A percentile compares a stretch with the other conserved stretches of the same genome.
phyloP scores from a whole-genome alignment of 37 sponge, comb jelly and placozoan species.

The Eunapius fragilis region DNA sequence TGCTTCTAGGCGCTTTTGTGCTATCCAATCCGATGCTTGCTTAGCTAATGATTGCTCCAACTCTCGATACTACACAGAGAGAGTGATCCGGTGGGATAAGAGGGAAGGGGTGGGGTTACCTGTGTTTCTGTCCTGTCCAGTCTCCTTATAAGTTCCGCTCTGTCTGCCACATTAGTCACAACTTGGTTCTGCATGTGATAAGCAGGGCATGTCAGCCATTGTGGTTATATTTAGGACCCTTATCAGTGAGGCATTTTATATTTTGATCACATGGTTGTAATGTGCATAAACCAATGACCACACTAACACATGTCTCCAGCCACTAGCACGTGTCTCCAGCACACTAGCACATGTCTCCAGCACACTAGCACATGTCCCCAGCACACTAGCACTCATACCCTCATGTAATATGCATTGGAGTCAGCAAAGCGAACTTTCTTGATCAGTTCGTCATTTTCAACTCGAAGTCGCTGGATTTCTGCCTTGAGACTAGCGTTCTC shows the following conservation, averaged over 20 bases:
- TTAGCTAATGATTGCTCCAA: constrained; percentile 69
- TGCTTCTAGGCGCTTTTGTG: constrained; percentile 35
- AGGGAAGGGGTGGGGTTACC: constrained; percentile 28
- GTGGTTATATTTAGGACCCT: too few relatives aligned
- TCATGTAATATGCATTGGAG: constrained; percentile 79
- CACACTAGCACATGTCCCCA: not conserved
- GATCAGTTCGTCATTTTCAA: constrained; percentile 71
- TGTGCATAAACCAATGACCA: too few relatives aligned
- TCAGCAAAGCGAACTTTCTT: constrained; percentile 56
- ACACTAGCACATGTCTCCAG: too few relatives aligned
- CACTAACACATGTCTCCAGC: too few relatives aligned
- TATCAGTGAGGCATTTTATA: too few relatives aligned
- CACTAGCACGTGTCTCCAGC: not conserved
- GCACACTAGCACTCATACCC: constrained; percentile 57
- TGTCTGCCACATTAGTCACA: constrained; percentile 68
- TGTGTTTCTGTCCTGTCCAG: constrained; percentile 71
- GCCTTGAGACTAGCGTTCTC: constrained; percentile 84
- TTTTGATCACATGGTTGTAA: too few relatives aligned
- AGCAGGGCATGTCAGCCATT: too few relatives aligned
- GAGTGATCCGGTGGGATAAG: not conserved
- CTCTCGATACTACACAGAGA: constrained; percentile 55
- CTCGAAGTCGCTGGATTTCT: constrained; percentile 53
- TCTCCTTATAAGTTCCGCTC: constrained; percentile 76
- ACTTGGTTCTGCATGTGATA: constrained; percentile 72
- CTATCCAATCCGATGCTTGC: constrained; percentile 84